Evolutionary conservation across 2,797 vertebrate genomes (phyloP).

Genomic region (Falco rusticolus): DNA sequence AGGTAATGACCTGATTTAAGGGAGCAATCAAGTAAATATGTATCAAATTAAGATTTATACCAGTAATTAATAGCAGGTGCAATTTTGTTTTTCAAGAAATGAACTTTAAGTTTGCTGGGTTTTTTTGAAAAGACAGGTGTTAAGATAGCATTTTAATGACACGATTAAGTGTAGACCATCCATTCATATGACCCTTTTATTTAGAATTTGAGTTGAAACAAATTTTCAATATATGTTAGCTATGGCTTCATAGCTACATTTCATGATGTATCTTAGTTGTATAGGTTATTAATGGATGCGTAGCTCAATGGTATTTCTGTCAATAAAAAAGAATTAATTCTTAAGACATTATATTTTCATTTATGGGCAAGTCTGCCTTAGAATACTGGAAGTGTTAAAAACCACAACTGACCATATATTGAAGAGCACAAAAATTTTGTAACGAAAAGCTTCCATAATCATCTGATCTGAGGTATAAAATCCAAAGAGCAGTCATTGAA

Average conservation of each 20-base stretch:
- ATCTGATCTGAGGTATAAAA: background rate
- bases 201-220: background rate
- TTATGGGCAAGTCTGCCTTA: background rate
- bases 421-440: background rate
- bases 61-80: background rate
- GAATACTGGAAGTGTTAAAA: background rate
- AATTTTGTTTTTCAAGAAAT: background rate
- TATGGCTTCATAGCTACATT: background rate
- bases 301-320: background rate
- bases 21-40: background rate
- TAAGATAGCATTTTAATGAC: background rate
- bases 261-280: background rate
- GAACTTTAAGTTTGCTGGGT: background rate
- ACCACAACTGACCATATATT: fast-evolving
- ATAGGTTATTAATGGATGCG: background rate
- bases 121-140: background rate
- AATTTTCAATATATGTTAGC: background rate
- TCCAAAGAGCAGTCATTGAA: background rate
- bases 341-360: background rate
- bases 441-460: background rate
- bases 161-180: background rate
- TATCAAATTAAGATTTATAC: background rate
- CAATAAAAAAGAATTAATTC: background rate
- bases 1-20: background rate
- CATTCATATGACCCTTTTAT: background rate